Conservation (phyloP, 2,888 invertebrate genomes). For the Chydorus sphaericus region DNA sequence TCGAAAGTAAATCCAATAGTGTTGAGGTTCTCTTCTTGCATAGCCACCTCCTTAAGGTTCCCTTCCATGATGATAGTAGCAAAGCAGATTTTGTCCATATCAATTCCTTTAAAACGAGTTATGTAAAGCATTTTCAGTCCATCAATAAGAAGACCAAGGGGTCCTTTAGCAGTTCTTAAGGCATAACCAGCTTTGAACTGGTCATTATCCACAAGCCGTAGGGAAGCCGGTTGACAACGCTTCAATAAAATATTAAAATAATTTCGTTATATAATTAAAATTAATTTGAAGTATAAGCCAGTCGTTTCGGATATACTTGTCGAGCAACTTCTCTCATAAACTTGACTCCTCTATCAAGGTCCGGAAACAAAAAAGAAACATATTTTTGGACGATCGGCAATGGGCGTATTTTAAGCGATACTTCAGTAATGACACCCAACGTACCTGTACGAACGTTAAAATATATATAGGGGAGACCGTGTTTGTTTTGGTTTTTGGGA, state of each 20-base stretch:
- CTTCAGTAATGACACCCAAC: slow-evolving; percentile 89
- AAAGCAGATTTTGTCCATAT: slow-evolving; percentile 64
- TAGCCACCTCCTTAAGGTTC: slow-evolving; percentile 49
- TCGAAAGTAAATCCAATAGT: slow-evolving; percentile 56
- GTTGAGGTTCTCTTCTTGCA: slow-evolving; percentile 62
- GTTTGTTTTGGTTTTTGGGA: too few relatives aligned
- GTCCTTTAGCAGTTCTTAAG: slow-evolving; percentile 42
- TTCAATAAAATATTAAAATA: slow-evolving; percentile 26
- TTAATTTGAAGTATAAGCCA: background rate
- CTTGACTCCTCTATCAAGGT: slow-evolving; percentile 72
- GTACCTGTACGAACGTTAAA: slow-evolving; percentile 56
- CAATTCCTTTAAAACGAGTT: slow-evolving; percentile 72
- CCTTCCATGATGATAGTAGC: slow-evolving; percentile 87
- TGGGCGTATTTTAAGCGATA: slow-evolving; percentile 72
- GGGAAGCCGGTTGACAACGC: slow-evolving; percentile 86
- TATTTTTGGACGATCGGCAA: slow-evolving; percentile 70
- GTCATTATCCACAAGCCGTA: slow-evolving; percentile 92
- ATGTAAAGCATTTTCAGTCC: slow-evolving; percentile 73
- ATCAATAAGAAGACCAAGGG: slow-evolving; percentile 54
- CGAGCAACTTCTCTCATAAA: slow-evolving; percentile 70
- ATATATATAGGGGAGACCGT: too few relatives aligned
- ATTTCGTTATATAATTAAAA: background rate
- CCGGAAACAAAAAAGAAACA: slow-evolving; percentile 88
- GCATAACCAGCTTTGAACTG: slow-evolving; percentile 89
- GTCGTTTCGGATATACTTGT: slow-evolving; percentile 29